Evolutionary conservation across 2,888 invertebrate genomes (phyloP).

Genomic region (Lysandra coridon): DNA sequence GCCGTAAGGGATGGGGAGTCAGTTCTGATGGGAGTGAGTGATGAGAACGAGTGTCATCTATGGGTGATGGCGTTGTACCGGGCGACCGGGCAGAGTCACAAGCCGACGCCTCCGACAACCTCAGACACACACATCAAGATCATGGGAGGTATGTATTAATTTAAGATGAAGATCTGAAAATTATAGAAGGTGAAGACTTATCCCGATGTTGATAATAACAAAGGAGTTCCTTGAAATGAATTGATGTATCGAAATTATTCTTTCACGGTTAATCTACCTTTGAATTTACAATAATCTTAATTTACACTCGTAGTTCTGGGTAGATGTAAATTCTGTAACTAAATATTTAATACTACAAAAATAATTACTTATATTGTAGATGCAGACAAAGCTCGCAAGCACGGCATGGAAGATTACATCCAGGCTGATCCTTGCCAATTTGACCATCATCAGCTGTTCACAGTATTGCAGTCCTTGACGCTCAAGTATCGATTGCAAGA

Average conservation of each 20-base stretch:
- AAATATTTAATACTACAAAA: background rate
- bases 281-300: background rate
- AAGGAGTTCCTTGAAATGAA: too few species aligned
- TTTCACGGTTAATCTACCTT: too few species aligned
- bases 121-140: slow-evolving; percentile 85
- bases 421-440: slow-evolving; percentile 99
- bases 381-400: slow-evolving; percentile 97
- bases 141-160: slow-evolving; percentile 88
- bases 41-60: slow-evolving; percentile 98
- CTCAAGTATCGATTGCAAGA: slow-evolving; percentile 97
- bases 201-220: too few species aligned
- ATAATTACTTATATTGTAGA: slow-evolving; percentile 71
- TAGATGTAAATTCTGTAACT: background rate
- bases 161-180: background rate
- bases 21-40: slow-evolving; percentile 96
- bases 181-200: background rate
- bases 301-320: background rate
- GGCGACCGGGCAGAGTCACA: slow-evolving; percentile 99
- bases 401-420: slow-evolving; percentile 99
- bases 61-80: slow-evolving; percentile 99
- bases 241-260: background rate
- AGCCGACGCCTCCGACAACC: slow-evolving; percentile 96
- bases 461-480: slow-evolving; percentile 93
- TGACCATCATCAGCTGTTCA: slow-evolving; percentile 96
- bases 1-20: slow-evolving; percentile 99